phyloP scores from a whole-genome alignment of 2,888 invertebrate genomes.

The Salticus scenicus region DNA sequence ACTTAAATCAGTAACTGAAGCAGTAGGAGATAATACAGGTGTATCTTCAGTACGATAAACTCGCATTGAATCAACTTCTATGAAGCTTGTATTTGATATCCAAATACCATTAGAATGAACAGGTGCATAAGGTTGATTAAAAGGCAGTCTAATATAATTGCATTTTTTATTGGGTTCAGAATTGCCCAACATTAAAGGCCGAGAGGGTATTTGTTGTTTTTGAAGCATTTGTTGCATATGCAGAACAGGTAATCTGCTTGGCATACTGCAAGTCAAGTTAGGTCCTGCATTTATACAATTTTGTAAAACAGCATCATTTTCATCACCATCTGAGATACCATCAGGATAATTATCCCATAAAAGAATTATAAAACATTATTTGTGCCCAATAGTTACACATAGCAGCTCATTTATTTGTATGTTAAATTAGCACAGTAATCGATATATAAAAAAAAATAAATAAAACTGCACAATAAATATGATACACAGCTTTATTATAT shows the following conservation, averaged over 20 bases:
- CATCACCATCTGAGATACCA: constrained; percentile 52
- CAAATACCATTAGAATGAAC: neutral
- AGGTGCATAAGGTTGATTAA: neutral
- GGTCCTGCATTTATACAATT: constrained; percentile 85
- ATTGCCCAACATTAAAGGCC: too few species aligned
- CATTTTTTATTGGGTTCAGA: neutral
- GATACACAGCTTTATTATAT: too few species aligned
- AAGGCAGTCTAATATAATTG: neutral
- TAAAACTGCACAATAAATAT: too few species aligned
- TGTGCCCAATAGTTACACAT: too few species aligned
- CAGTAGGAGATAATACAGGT: constrained; percentile 45
- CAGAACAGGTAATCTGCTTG: too few species aligned
- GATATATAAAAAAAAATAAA: too few species aligned
- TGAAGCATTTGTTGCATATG: too few species aligned
- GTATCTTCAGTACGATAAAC: constrained; percentile 51
- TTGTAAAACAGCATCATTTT: constrained; percentile 79
- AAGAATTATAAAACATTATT: too few species aligned
- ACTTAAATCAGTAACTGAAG: constrained; percentile 51
- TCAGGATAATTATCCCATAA: constrained; percentile 51
- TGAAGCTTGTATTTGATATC: constrained; percentile 15
- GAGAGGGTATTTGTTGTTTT: too few species aligned
- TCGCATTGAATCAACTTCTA: constrained; percentile 20
- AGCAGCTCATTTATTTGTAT: too few species aligned
- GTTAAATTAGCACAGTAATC: too few species aligned
- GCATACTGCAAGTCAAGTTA: neutral